These are phyloP conservation scores for Phyllopteryx taeniolatus DNA, from an alignment of 2,113 vertebrate species.

Conservation along the genomic window DNA sequence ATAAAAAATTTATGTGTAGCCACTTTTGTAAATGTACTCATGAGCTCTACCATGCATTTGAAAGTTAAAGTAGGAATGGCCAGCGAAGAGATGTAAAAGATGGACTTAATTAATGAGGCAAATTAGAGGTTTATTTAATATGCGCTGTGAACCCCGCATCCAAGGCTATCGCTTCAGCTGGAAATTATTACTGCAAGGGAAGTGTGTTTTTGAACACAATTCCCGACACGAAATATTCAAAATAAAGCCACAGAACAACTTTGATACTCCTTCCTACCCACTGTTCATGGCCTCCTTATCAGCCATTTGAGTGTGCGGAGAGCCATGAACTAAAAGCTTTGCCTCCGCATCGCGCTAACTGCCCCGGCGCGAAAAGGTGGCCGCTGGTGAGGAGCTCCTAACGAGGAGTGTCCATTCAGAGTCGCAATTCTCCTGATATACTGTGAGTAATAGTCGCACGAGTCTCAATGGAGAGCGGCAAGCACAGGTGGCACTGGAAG, in stretches of 20 bases:
- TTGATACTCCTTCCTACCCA: conserved; percentile 25
- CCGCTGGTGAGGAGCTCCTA: conserved; percentile 35
- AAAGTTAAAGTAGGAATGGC: not conserved
- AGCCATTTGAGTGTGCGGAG: conserved; percentile 14
- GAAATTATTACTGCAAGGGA: not conserved
- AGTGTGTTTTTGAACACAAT: not conserved
- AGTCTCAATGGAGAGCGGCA: not conserved
- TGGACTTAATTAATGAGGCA: not conserved
- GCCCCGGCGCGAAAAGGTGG: conserved; percentile 18
- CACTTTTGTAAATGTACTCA: conserved; percentile 9
- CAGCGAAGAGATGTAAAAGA: not conserved
- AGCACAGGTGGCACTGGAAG: not conserved
- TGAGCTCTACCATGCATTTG: conserved; percentile 11
- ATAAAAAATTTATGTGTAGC: not conserved
- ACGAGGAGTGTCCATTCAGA: conserved; percentile 24
- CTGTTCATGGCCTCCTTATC: conserved; percentile 13
- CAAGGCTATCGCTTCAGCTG: not conserved
- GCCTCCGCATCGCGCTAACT: conserved; percentile 34
- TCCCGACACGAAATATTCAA: not conserved
- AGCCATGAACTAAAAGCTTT: conserved; percentile 17
- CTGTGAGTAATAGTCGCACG: not conserved
- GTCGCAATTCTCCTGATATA: conserved; percentile 9
- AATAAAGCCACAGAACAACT: conserved; percentile 13
- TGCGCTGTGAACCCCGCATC: not conserved
- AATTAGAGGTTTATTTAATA: not conserved